Evolutionary conservation across 2,797 vertebrate species (phyloP).

Genomic region (Morelia viridis): DNA sequence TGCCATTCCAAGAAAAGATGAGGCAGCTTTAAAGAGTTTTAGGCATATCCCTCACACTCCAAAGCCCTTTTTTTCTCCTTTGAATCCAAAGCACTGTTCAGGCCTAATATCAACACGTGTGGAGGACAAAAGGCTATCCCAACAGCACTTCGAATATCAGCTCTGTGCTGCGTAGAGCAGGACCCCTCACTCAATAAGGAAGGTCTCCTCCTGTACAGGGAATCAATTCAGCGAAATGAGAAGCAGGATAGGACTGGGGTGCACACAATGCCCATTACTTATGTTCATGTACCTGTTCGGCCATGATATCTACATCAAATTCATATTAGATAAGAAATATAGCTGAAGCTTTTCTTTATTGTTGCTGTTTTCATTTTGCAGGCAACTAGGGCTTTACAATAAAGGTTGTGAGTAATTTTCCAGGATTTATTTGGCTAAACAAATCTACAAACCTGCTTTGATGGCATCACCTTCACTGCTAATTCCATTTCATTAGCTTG

Average conservation of each 20-base stretch:
- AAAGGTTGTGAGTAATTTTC: conserved; percentile 34
- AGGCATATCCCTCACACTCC: background rate
- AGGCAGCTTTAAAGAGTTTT: background rate
- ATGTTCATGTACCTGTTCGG: background rate
- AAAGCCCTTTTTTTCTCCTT: background rate
- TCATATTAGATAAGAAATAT: background rate
- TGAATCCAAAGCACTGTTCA: background rate
- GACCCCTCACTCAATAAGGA: background rate
- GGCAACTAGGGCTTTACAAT: background rate
- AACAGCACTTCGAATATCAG: no score
- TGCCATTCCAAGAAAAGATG: background rate
- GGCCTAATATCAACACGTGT: no score
- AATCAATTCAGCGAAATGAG: background rate
- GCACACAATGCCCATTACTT: background rate
- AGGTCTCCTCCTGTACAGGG: background rate
- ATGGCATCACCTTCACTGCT: conserved; percentile 40
- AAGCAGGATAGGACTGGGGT: background rate
- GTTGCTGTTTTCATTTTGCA: background rate
- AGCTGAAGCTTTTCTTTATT: background rate
- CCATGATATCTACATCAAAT: background rate
- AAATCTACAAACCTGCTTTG: conserved; percentile 30
- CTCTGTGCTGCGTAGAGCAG: no score
- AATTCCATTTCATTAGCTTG: conserved; percentile 56
- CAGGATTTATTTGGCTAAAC: conserved; percentile 30
- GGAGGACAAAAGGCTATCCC: no score